These are phyloP conservation scores for Hippocampus barbouri DNA, from an alignment of 2,113 vertebrate species.

Conservation along the genomic window DNA sequence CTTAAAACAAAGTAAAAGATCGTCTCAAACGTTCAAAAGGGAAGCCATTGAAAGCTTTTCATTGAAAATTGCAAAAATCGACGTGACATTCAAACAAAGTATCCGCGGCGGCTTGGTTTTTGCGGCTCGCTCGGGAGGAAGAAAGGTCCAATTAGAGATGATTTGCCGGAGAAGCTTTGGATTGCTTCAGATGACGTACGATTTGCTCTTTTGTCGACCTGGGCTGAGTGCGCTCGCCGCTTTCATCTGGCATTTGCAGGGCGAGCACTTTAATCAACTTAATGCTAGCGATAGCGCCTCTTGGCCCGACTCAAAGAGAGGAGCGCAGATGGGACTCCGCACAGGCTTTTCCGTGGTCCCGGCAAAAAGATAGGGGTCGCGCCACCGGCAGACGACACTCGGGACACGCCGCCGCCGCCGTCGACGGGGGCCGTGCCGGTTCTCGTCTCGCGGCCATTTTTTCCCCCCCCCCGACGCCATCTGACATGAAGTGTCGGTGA, in stretches of 20 bases:
- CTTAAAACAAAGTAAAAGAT: background rate
- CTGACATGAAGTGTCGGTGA: slow-evolving; percentile 82
- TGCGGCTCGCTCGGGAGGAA: background rate
- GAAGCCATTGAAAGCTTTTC: background rate
- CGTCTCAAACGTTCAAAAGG: background rate
- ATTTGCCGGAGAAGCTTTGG: slow-evolving; percentile 76
- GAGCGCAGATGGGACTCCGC: slow-evolving; percentile 78
- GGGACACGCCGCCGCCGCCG: slow-evolving; percentile 61
- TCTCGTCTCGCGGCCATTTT: slow-evolving; percentile 57
- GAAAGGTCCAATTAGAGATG: slow-evolving; percentile 42
- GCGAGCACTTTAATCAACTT: slow-evolving; percentile 95
- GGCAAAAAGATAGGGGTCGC: slow-evolving; percentile 60
- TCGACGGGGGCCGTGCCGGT: slow-evolving; percentile 67
- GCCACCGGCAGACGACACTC: slow-evolving; percentile 74
- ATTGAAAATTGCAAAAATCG: background rate
- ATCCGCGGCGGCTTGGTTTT: background rate
- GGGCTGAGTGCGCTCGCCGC: slow-evolving; percentile 36
- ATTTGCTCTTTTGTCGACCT: slow-evolving; percentile 85
- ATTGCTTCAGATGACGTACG: slow-evolving; percentile 64
- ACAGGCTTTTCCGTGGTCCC: slow-evolving; percentile 66
- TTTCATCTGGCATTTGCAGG: slow-evolving; percentile 93
- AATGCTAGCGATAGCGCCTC: slow-evolving; percentile 82
- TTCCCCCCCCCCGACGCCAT: slow-evolving; percentile 65
- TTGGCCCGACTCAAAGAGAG: slow-evolving; percentile 91
- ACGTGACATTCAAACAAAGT: slow-evolving; percentile 6